Percentiles rank a stretch among this genome's conserved stretches.
phyloP scores from a whole-genome alignment of 2,797 vertebrate genomes.

The Ciconia nigra region DNA sequence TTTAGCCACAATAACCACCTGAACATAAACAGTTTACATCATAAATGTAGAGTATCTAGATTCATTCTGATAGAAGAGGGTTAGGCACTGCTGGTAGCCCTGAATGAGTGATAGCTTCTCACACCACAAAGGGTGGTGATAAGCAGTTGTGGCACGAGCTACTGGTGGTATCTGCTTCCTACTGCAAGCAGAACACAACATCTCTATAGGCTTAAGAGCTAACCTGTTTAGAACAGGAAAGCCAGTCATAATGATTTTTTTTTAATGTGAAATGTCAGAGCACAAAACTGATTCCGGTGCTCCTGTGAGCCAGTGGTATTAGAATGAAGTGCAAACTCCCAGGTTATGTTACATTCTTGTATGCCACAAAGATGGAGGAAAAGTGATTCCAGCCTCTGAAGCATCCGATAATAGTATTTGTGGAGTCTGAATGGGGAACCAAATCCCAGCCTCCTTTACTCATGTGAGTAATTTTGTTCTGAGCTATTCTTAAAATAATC shows the following conservation, averaged over 20 bases:
- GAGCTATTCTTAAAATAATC: slow-evolving; percentile 50
- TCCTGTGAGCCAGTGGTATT: background rate
- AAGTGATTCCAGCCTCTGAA: background rate
- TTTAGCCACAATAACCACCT: background rate
- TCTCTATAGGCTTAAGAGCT: background rate
- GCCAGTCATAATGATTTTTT: background rate
- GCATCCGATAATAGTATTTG: background rate
- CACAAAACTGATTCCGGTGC: background rate
- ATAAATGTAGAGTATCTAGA: background rate
- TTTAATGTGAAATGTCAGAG: background rate
- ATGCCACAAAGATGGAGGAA: background rate
- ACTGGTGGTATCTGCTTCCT: background rate
- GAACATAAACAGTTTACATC: background rate
- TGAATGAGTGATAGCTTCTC: background rate
- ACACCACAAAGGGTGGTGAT: background rate
- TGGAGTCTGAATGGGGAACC: background rate
- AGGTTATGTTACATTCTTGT: background rate
- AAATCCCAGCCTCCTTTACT: slow-evolving; percentile 29
- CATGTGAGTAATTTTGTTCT: slow-evolving; percentile 14
- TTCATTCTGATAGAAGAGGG: background rate
- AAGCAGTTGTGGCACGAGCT: background rate
- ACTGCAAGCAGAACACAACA: background rate
- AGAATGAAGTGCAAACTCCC: background rate
- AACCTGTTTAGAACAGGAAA: background rate
- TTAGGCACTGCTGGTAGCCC: background rate